Base-by-base conservation (phyloP, 2,888 invertebrate genomes). In the Notodonta dromedarius region DNA sequence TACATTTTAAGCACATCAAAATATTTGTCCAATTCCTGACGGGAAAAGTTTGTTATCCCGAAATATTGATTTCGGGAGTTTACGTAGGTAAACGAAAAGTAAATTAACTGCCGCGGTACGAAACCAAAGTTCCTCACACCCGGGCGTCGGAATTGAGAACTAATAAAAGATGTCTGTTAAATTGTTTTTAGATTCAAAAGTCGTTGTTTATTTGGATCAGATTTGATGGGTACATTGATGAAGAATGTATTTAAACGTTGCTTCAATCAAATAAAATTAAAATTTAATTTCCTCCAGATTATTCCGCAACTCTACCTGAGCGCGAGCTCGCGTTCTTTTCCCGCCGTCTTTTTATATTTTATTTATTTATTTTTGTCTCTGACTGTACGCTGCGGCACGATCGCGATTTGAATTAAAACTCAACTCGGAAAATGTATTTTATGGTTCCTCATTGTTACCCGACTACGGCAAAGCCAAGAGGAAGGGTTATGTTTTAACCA, bases 51-150 rank as follows among this genome's bases (percentile, higher is more conserved):
- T 73, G 64, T 70, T 69, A 66, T 70, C 62, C 64, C 59, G 66
- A 72, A 71, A 71, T 76, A 79, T 79, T 71, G 74, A 77, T 76
- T 73, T 63, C 55, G 32, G 24, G 66, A 73, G 66, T 75, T 74
- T 63, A 55, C 65, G 6, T 35, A 35, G 35, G 61, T 67, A 66
- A 74, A 72, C 69, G 63, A 61, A 72, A 72, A 58, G 63, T 63
- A 64, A 71, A 71, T 69, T 73, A 61, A 65, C 46, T 46, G 42
- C 42, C 13, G 46, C 0, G n/a, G 12, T 9, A 44, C 24, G 24
- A 24, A 24, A 24, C 46, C 11, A 46, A 46, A 50, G 16, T 16
- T 42, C 12, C 42, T 9, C 12, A 42, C 11, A 42, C 35, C 35
- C 6, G 6, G 24, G 24, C 24, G 24, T 24, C 24, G 24, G 24